A percentile compares a stretch with the other conserved stretches of the same genome.
Evolutionary conservation across 2,113 vertebrate genomes (phyloP).

Genomic region (Tretioscincus oriximinensis): DNA sequence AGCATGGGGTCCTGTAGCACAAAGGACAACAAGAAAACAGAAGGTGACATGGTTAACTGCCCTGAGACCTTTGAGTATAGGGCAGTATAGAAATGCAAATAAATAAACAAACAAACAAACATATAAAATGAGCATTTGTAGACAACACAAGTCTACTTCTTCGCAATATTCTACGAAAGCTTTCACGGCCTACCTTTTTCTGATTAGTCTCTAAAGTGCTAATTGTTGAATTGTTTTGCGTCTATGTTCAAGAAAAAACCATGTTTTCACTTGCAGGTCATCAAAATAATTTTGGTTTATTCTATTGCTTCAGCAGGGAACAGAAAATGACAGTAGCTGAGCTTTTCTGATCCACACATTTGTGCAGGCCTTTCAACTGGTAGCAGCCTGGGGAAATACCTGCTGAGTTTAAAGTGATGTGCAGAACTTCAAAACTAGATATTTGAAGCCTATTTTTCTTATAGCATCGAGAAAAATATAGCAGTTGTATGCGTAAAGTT

Average conservation of each 20-base stretch:
- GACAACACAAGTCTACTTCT: too few species aligned
- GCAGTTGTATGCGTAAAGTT: constrained; percentile 19
- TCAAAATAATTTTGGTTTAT: constrained; percentile 48
- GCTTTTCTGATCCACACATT: neutral
- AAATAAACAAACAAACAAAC: too few species aligned
- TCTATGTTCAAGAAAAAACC: constrained; percentile 31
- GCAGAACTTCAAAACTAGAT: constrained; percentile 8
- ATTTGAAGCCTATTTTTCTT: neutral
- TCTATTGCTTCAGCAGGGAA: constrained; percentile 27
- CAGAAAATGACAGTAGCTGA: constrained; percentile 17
- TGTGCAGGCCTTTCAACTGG: neutral
- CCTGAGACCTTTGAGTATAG: too few species aligned
- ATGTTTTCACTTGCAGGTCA: constrained; percentile 56
- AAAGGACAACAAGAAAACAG: too few species aligned
- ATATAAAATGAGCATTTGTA: too few species aligned
- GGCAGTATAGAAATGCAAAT: too few species aligned
- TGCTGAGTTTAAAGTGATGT: neutral
- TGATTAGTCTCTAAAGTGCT: too few species aligned
- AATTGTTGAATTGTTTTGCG: neutral
- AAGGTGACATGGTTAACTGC: too few species aligned
- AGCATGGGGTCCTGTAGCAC: too few species aligned
- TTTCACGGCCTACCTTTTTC: too few species aligned
- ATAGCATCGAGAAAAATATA: constrained; percentile 2
- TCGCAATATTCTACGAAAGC: too few species aligned
- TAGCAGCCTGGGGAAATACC: neutral